Evolutionary conservation across 1,140 invertebrate species (phyloP), one percentile per base, ranked within the genome.

Genomic region (Coptotermes formosanus): DNA sequence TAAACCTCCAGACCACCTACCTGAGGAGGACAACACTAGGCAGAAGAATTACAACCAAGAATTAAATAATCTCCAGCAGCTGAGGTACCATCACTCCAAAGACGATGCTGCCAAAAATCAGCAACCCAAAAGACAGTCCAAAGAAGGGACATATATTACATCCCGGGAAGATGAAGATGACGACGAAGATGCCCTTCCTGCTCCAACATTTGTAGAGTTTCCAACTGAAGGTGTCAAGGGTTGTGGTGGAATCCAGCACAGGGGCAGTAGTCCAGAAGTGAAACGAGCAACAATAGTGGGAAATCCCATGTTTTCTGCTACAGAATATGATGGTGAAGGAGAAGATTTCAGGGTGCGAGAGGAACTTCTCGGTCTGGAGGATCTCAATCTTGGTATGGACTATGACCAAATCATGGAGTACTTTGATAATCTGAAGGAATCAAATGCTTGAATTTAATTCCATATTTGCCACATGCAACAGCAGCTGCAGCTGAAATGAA

Each of bases 371-470:
- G 94, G 94, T 82, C 91, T 97, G 86, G 96, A 96, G 90, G 95
- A 96, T 91, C 92, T 97, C 25, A 94, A 95, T 88, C 92, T 96
- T 87, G 97, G 97, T 88, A 97, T 99, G 96, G 97, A 98, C 90
- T 98, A 99, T 91, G 97, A 98, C 90, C 96, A 98, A 93, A 96
- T 99, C 90, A 97, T 98, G 96, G 96, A 98, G 89, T 98, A 99
- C 92, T 98, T 99, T 93, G 97, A 98, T 91, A 98, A 98, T 93
- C 93, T 99, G 89, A 99, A 99, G 93, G 98, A 95, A 91, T 94
- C 94, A 6, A 94, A 92, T 88, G 93, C 93, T 86, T 93, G 89
- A 91, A 59, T 14, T 86, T 30, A 43, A 7, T 16, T 43, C 32
- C 38, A 44, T 83, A 75, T 75, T 30, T 14, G 25, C n/a, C n/a